Base-by-base conservation (phyloP, 2,113 vertebrate species). In the Neolamprologus brichardi region DNA sequence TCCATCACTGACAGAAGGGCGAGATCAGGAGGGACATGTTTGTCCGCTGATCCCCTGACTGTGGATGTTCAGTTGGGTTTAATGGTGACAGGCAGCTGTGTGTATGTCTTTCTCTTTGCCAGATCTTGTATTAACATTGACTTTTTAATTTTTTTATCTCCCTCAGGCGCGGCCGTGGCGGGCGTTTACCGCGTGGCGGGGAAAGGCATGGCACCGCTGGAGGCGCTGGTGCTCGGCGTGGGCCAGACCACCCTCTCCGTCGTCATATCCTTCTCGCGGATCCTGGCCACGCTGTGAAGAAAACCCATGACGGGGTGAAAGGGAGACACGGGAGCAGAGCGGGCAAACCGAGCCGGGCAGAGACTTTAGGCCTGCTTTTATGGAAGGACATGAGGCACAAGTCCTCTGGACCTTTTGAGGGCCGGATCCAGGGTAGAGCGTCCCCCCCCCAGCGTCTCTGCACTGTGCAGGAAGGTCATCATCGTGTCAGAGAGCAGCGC, bases 131-230 rank as follows among this genome's bases (percentile, higher is more conserved):
- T 30, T 52, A 62, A 51, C 70, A 17, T 60, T 58, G 60, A 7
- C 41, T 62, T 17, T 58, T 11, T 5, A 8, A 23, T 7, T 37
- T 34, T 23, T 64, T 49, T 58, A 25, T 23, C 39, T 5, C 41
- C 75, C 32, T 2, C 89, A 99, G 99, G 99, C 94, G 98, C 98
- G 2, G 98, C 98, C 0, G 98, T 99, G 44, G 99, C 99, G 0
- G 98, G 98, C 44, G 99, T 99, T 91, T 99, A 99, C 96, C 96
- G 98, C 30, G 98, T 99, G 4, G 98, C 99, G 1, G 99, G 99
- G 75, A 99, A 99, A 95, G 98, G 97, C 93, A 99, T 99, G 98
- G 97, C 97, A 60, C 98, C 98, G 2, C 93, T 99, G 90, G 97
- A 99, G 96, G 98, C 99, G 2, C 96, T 99, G 94, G 97, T 99